Evolutionary conservation across 1,140 invertebrate species (phyloP), one percentile per base, ranked within the genome.

Genomic region (Venustaconcha ellipsiformis): DNA sequence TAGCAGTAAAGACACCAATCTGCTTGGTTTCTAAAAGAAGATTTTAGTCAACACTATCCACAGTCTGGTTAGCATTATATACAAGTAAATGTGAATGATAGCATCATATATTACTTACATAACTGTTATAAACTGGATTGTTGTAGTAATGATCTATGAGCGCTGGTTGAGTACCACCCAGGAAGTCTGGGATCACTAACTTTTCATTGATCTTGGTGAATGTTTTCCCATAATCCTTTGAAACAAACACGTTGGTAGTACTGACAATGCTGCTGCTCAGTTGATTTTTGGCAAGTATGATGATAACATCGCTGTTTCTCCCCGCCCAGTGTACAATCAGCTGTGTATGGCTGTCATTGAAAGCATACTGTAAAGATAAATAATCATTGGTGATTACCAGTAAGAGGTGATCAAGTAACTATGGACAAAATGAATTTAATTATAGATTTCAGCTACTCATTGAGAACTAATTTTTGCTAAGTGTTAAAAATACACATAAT

Each of bases 271-370:
- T 20, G 20, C 17, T 62, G 8, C 8, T 8, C 59, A n/a, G 18
- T 14, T n/a, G 59, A 62, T 18, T 62, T 74, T 94, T 92, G 3
- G 95, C 95, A 60, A 97, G 90, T 82, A 95, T 96, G 73, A 97
- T 94, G 76, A 97, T 95, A 14, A 96, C 95, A 89, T 95, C 93
- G 60, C 94, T 95, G 30, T 93, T 93, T 86, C 95, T 94, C 48
- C 95, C 95, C 57, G 95, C 95, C 96, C 96, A 97, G 90, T 96
- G 94, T 2, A 97, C 95, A 91, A 96, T 94, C 80, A 97, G 88
- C 85, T 96, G 95, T 80, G 95, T 94, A 89, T 97, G 95, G 70
- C 93, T 94, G 88, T 96, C 95, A 90, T 96, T 95, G 15, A 97
- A 90, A 57, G 76, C 48, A 74, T 86, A 88, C 91, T 92, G 84